phyloP scores from a whole-genome alignment of 2,797 vertebrate species.

The Pyrocephalus nanus region DNA sequence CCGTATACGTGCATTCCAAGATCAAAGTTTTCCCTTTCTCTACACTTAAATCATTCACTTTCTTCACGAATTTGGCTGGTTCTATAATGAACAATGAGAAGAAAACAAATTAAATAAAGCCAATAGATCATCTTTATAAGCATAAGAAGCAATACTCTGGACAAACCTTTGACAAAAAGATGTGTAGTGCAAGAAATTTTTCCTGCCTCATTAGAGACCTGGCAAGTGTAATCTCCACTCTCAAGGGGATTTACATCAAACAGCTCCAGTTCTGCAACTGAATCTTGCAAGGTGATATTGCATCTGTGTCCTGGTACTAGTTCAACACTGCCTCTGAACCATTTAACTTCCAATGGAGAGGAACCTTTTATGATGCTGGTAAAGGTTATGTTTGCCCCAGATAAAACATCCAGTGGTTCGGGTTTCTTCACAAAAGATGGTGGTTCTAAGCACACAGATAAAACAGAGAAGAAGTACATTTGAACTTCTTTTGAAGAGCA shows the following conservation, averaged over 20 bases:
- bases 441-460: constrained; percentile 80
- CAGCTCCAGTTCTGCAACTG: constrained; percentile 86
- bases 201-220: constrained; percentile 92
- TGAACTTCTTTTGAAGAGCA: constrained; percentile 25
- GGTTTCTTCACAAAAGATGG: constrained; percentile 92
- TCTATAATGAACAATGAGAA: constrained; percentile 78
- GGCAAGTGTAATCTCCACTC: constrained; percentile 93
- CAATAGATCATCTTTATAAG: not conserved
- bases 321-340: constrained; percentile 93
- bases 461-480: not conserved
- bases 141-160: not conserved
- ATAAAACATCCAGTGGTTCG: constrained; percentile 87
- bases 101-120: constrained; percentile 28
- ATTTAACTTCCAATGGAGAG: constrained; percentile 88
- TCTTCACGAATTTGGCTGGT: constrained; percentile 91
- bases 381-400: constrained; percentile 85
- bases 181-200: constrained; percentile 87
- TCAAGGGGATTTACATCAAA: constrained; percentile 83
- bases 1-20: constrained; percentile 88
- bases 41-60: constrained; percentile 86
- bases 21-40: constrained; percentile 90
- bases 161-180: constrained; percentile 94
- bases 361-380: constrained; percentile 91
- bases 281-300: constrained; percentile 86
- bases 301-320: constrained; percentile 81